phyloP scores from a whole-genome alignment of 2,888 invertebrate genomes.

The Pristionchus arcanus region DNA sequence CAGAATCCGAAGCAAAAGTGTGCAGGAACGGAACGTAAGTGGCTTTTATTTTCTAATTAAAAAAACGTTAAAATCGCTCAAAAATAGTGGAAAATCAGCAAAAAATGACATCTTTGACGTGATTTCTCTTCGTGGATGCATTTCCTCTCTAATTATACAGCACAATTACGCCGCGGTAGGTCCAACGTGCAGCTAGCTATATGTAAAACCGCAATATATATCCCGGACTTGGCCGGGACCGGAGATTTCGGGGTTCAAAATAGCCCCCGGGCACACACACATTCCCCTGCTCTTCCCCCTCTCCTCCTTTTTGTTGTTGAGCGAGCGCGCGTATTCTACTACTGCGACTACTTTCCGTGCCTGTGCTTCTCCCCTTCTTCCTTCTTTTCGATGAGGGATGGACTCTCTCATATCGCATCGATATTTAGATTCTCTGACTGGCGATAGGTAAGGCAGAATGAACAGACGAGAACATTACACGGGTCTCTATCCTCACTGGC shows the following conservation, averaged over 20 bases:
- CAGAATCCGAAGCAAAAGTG: conserved; percentile 75
- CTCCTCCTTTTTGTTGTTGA: conserved; percentile 1
- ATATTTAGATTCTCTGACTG: too few species aligned
- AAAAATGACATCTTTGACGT: background rate
- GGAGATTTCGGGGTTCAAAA: background rate
- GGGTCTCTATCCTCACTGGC: too few species aligned
- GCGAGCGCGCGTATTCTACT: background rate
- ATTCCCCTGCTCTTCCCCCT: background rate
- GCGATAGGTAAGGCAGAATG: too few species aligned
- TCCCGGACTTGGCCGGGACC: background rate
- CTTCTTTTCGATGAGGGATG: background rate
- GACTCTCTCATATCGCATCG: background rate
- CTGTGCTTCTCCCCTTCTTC: conserved; percentile 8
- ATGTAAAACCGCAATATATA: background rate
- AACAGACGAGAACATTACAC: too few species aligned
- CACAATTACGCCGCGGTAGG: conserved; percentile 5
- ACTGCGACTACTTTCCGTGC: background rate
- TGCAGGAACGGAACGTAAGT: conserved; percentile 78
- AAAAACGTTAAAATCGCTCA: background rate
- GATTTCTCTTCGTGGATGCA: background rate
- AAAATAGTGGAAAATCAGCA: background rate
- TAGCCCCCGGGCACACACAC: background rate
- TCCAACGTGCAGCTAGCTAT: background rate
- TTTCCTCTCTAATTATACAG: background rate
- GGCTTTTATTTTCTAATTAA: background rate